These are phyloP conservation scores for Solea solea DNA, from an alignment of 2,113 vertebrate species.

Conservation along the genomic window DNA sequence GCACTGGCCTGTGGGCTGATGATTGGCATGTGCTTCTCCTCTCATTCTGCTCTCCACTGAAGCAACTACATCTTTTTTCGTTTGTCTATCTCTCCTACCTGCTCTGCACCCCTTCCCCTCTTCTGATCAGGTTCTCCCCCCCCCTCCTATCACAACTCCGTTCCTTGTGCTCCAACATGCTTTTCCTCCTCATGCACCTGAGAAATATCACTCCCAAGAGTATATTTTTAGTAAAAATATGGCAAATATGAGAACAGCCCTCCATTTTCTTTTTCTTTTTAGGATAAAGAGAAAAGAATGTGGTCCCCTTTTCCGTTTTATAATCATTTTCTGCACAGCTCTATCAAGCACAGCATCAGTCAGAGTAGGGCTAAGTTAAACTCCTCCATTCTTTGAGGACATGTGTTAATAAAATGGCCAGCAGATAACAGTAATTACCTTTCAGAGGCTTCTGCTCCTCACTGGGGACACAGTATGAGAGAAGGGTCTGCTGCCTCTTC, in stretches of 20 bases:
- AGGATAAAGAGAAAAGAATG: constrained; percentile 37
- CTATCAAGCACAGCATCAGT: constrained; percentile 74
- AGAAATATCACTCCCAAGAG: constrained; percentile 40
- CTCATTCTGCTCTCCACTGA: constrained; percentile 33
- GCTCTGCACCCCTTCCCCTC: constrained; percentile 30
- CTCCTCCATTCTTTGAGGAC: constrained; percentile 80
- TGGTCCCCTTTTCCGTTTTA: constrained; percentile 37
- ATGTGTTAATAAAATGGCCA: constrained; percentile 82
- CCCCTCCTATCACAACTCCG: constrained; percentile 20
- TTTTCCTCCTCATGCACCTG: constrained; percentile 34
- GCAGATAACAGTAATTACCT: constrained; percentile 85
- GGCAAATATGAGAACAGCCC: background rate
- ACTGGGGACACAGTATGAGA: constrained; percentile 50
- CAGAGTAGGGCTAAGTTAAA: constrained; percentile 67
- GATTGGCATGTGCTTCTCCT: constrained; percentile 71
- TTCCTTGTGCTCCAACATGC: constrained; percentile 28
- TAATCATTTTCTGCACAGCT: constrained; percentile 69
- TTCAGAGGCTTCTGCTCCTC: constrained; percentile 71
- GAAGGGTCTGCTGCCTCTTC: constrained; percentile 62
- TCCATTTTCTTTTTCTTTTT: constrained; percentile 39
- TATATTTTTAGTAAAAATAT: constrained; percentile 25
- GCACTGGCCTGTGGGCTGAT: constrained; percentile 68
- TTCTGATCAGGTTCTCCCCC: constrained; percentile 18
- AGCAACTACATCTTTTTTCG: constrained; percentile 39
- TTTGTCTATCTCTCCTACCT: constrained; percentile 39